Evolutionary conservation across 2,113 vertebrate genomes (phyloP).

Genomic region (Percina caprodes): DNA sequence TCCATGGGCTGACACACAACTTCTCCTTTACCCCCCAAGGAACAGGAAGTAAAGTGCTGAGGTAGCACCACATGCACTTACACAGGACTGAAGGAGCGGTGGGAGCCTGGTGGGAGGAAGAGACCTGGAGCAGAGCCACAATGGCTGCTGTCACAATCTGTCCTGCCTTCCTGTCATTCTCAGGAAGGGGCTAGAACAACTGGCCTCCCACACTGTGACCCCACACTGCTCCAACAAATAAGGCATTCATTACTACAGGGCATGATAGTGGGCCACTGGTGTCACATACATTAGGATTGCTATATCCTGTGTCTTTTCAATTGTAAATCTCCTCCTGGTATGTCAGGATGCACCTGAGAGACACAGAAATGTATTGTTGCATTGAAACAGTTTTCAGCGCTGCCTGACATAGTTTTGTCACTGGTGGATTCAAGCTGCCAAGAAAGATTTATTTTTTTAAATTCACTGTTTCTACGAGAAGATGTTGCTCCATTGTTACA

Average conservation of each 20-base stretch:
- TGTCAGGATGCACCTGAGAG: slow-evolving; percentile 72
- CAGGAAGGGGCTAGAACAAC: slow-evolving; percentile 76
- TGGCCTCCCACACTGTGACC: slow-evolving; percentile 75
- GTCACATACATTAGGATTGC: slow-evolving; percentile 56
- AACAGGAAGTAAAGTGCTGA: slow-evolving; percentile 65
- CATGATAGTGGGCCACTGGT: slow-evolving; percentile 45
- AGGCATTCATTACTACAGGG: slow-evolving; percentile 59
- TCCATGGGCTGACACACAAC: slow-evolving; percentile 6
- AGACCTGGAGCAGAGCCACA: slow-evolving; percentile 73
- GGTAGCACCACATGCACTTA: slow-evolving; percentile 36
- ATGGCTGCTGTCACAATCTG: slow-evolving; percentile 77
- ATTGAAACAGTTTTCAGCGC: not conserved
- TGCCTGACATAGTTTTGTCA: slow-evolving; percentile 16
- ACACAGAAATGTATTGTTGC: slow-evolving; percentile 36
- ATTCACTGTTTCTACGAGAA: slow-evolving; percentile 9
- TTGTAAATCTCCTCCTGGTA: slow-evolving; percentile 64
- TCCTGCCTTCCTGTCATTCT: slow-evolving; percentile 64
- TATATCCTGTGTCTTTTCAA: slow-evolving; percentile 61
- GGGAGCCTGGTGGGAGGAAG: slow-evolving; percentile 71
- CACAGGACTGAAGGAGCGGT: slow-evolving; percentile 52
- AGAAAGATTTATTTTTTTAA: slow-evolving; percentile 9
- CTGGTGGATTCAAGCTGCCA: not conserved
- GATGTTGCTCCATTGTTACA: not conserved
- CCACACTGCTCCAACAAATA: slow-evolving; percentile 70
- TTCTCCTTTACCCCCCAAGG: slow-evolving; percentile 30